Base-by-base conservation (phyloP, 2,113 vertebrate species). In the Hippopotamus amphibius region DNA sequence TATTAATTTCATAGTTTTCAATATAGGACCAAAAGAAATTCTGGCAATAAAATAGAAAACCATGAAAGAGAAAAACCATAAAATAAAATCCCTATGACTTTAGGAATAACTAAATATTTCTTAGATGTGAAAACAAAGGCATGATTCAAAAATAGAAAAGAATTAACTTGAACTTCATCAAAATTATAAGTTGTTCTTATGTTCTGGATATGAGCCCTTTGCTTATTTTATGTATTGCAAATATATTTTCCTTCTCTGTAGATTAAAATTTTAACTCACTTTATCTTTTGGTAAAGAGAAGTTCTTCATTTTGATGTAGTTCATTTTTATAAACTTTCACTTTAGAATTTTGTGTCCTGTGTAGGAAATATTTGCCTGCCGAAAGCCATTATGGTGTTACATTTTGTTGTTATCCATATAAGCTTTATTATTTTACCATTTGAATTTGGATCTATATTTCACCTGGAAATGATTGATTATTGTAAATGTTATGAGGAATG, bases 71-170 rank as follows among this genome's bases (percentile, higher is more conserved):
- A 37, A 37, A 89, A 92, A 30, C 16, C 28, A 37, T 66, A 85
- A 16, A 77, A 91, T 15, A 86, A 95, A 86, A 76, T 76, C 3
- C 80, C 76, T 89, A 16, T 85, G 21, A 71, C 53, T 91, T 71
- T 37, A 21, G 7, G 13, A 84, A 84, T 53, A 88, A 22, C 5
- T 46, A 92, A 55, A 77, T 90, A 81, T 13, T 57, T 94, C 46
- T 92, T 92, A 65, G 7, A 22, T 59, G 26, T 82, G 33, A 96
- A 96, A 77, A 13, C 19, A 69, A 92, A 86, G 71, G 5, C 21
- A 57, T 87, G 14, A 92, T 82, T 87, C 63, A 30, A 61, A 89
- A 93, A 72, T 8, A 72, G 28, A 87, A 87, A 79, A 88, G 37
- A 84, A 24, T 65, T 77, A 86, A 77, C 26, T 85, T 85, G 37